phyloP scores from a whole-genome alignment of 2,113 vertebrate species.

The Leiothrix lutea region DNA sequence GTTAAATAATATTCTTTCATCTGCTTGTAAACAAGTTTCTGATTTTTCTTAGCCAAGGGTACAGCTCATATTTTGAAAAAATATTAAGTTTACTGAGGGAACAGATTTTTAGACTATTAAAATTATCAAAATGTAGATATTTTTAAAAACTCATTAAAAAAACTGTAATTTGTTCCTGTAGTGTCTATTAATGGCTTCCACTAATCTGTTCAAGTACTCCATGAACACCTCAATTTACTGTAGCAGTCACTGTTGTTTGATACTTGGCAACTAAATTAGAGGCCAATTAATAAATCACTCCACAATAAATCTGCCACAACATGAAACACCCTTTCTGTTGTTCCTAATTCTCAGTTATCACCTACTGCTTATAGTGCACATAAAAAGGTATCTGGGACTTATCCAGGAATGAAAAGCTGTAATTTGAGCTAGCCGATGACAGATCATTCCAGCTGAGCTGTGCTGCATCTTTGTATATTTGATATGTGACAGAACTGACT shows the following conservation, averaged over 20 bases:
- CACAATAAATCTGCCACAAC: not conserved
- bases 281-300: conserved; percentile 37
- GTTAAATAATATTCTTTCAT: not conserved
- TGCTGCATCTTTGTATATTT: not conserved
- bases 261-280: not conserved
- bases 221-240: not conserved
- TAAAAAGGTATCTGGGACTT: not conserved
- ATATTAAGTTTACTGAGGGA: not conserved
- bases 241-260: not conserved
- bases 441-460: not conserved
- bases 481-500: not conserved
- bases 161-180: not conserved
- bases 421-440: not conserved
- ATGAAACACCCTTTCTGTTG: not conserved
- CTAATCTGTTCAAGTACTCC: not conserved
- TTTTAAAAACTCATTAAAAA: not conserved
- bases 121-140: not conserved
- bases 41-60: not conserved
- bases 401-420: not conserved
- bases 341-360: conserved; percentile 11
- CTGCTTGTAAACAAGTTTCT: not conserved
- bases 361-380: not conserved
- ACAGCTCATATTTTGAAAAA: not conserved
- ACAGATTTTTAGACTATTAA: not conserved
- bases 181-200: not conserved